Percentiles rank a stretch among this genome's conserved stretches.
phyloP scores from a whole-genome alignment of 2,797 vertebrate genomes.

The Pseudopleuronectes americanus region DNA sequence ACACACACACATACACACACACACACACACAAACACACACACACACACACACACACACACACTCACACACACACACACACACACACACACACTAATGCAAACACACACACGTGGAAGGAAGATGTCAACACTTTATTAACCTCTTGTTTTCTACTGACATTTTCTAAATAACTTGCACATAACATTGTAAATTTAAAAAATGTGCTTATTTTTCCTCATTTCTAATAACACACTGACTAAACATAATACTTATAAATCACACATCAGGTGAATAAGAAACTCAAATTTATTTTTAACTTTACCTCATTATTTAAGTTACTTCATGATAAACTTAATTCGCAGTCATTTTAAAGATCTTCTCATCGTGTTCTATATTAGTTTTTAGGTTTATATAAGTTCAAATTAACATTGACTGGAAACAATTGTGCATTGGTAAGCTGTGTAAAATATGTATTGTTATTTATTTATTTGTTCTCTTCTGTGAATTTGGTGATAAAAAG shows the following conservation, averaged over 20 bases:
- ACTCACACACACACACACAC: conserved; percentile 3
- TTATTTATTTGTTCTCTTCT: not conserved
- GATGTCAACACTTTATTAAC: conserved; percentile 12
- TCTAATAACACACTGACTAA: not conserved
- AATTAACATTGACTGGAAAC: not conserved
- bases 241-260: not conserved
- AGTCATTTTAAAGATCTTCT: not conserved
- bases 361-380: not conserved
- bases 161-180: not conserved
- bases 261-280: not conserved
- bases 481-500: conserved; percentile 3
- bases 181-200: not conserved
- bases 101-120: conserved; percentile 2
- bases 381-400: not conserved
- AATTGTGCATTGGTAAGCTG: not conserved
- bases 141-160: not conserved
- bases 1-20: not conserved
- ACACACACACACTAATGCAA: conserved; percentile 8
- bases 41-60: conserved; percentile 12
- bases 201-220: not conserved
- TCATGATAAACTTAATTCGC: not conserved
- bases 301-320: no score
- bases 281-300: not conserved
- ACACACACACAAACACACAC: conserved; percentile 11
- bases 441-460: not conserved